Conservation (phyloP, 2,888 invertebrate genomes). For the Andricus curvator region DNA sequence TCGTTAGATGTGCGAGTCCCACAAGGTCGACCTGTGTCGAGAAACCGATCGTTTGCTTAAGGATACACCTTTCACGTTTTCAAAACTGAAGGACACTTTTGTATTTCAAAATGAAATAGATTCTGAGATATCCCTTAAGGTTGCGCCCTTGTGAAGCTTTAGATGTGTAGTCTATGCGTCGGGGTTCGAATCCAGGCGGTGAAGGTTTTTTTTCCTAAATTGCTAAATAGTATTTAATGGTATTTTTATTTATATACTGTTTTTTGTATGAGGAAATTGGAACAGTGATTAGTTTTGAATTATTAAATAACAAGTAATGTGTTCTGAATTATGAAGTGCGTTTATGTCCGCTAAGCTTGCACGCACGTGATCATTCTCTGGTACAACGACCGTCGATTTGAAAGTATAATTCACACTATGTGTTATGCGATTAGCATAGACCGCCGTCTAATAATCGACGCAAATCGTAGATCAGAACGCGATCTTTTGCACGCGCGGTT, state of each 20-base stretch:
- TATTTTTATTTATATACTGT: neutral
- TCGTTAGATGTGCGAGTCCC: constrained; percentile 37
- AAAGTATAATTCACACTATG: constrained; percentile 44
- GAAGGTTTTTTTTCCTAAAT: neutral
- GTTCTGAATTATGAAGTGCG: constrained; percentile 26
- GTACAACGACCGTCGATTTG: constrained; percentile 49
- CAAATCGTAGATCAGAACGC: constrained; percentile 66
- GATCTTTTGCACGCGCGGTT: constrained; percentile 61
- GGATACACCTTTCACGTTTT: constrained; percentile 17
- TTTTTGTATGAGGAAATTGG: neutral
- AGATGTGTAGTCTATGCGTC: too few relatives aligned
- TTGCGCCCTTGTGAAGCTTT: neutral
- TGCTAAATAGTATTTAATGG: too few relatives aligned
- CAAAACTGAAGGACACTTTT: neutral
- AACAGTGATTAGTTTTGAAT: neutral
- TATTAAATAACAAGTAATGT: neutral
- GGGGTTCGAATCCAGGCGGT: constrained; percentile 1
- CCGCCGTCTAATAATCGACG: constrained; percentile 72
- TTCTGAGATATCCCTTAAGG: neutral
- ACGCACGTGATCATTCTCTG: constrained; percentile 42
- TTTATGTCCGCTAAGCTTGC: constrained; percentile 18
- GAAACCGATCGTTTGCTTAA: constrained; percentile 25
- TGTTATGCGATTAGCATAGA: constrained; percentile 61
- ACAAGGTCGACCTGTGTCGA: constrained; percentile 37
- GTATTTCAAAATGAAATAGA: neutral